Conservation (phyloP, 2,888 invertebrate genomes). For the Fissipunctia ypsillon region DNA sequence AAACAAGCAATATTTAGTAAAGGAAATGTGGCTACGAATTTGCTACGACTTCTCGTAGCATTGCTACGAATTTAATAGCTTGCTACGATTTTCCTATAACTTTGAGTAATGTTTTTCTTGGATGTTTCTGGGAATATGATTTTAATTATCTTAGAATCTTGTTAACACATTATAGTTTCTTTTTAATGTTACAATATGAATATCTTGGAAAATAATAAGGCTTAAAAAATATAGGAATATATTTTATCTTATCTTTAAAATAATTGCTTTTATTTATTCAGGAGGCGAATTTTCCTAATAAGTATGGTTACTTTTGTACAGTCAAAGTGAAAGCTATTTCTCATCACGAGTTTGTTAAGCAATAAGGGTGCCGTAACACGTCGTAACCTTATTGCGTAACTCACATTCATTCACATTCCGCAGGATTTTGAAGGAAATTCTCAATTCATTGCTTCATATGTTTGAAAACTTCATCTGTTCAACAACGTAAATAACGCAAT, state of each 20-base stretch:
- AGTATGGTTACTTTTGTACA: background rate
- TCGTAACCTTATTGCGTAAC: no score
- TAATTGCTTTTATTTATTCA: background rate
- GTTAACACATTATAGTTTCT: background rate
- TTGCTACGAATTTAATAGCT: slow-evolving; percentile 36
- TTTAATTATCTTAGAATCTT: background rate
- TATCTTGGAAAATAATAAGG: background rate
- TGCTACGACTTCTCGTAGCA: slow-evolving; percentile 49
- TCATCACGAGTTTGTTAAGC: background rate
- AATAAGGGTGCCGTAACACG: background rate
- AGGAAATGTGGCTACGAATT: slow-evolving; percentile 13
- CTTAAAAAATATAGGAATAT: no score
- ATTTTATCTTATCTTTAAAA: background rate
- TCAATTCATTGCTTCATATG: no score
- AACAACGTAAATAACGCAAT: background rate
- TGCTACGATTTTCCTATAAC: slow-evolving; percentile 26
- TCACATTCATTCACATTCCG: background rate
- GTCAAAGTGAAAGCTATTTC: background rate
- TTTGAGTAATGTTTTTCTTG: background rate
- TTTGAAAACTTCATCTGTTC: background rate
- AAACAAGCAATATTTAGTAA: background rate
- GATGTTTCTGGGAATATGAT: background rate
- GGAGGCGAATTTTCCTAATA: background rate
- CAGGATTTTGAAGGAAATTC: background rate
- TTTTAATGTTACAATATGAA: background rate